Conservation (phyloP, 2,888 invertebrate species). For the Metopia argyrocephala region DNA sequence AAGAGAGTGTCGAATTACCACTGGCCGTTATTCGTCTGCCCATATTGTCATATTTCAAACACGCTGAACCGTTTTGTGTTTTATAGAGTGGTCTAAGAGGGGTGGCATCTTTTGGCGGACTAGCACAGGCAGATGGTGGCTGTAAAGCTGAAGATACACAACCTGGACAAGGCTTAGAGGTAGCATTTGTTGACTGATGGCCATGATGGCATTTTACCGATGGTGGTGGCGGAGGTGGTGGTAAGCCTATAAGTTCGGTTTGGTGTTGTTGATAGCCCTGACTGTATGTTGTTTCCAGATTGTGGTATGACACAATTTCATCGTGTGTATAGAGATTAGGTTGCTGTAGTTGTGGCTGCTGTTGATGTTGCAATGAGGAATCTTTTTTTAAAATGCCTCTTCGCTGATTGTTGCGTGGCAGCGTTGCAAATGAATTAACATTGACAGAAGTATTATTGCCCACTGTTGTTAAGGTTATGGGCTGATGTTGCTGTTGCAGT, state of each 20-base stretch:
- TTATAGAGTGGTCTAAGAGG: conserved; percentile 70
- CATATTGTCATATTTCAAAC: conserved; percentile 90
- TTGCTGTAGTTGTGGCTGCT: conserved; percentile 67
- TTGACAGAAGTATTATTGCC: conserved; percentile 69
- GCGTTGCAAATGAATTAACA: conserved; percentile 79
- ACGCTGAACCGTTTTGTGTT: conserved; percentile 64
- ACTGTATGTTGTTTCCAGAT: conserved; percentile 76
- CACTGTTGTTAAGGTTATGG: conserved; percentile 15
- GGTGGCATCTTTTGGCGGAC: conserved; percentile 73
- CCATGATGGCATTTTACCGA: conserved; percentile 72
- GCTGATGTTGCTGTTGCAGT: conserved; percentile 22
- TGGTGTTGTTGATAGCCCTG: conserved; percentile 70
- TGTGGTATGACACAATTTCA: conserved; percentile 78
- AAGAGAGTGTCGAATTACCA: conserved; percentile 91
- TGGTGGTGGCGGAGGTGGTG: conserved; percentile 74
- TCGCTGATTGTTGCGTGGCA: conserved; percentile 78
- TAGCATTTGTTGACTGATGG: conserved; percentile 62
- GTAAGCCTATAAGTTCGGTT: conserved; percentile 70
- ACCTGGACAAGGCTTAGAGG: conserved; percentile 67
- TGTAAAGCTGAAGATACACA: conserved; percentile 69
- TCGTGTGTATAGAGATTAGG: conserved; percentile 77
- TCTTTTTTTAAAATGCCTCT: conserved; percentile 78
- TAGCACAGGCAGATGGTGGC: conserved; percentile 67
- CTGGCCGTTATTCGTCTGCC: conserved; percentile 93
- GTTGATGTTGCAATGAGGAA: conserved; percentile 71